Evolutionary conservation across 2,888 invertebrate species (phyloP).

Genomic region (Folsomia manolachei): DNA sequence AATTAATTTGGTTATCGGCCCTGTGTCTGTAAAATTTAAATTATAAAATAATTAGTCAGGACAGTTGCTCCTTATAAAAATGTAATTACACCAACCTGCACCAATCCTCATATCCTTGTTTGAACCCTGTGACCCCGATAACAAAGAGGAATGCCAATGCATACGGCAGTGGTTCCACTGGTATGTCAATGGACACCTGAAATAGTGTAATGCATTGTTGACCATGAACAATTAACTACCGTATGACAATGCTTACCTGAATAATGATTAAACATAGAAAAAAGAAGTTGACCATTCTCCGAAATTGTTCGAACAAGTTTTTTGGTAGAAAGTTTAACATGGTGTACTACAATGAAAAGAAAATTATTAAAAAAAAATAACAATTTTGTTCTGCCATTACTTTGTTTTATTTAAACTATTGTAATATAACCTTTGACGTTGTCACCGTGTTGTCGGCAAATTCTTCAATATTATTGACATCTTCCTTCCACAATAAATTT

Average conservation of each 20-base stretch:
- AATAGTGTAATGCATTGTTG: background rate
- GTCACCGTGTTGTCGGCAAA: slow-evolving; percentile 20
- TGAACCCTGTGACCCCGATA: slow-evolving; percentile 19
- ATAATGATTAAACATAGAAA: slow-evolving; percentile 72
- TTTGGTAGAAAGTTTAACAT: slow-evolving; percentile 73
- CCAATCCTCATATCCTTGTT: slow-evolving; percentile 82
- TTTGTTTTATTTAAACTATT: too few species aligned
- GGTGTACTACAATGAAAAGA: slow-evolving; percentile 62
- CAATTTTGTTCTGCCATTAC: too few species aligned
- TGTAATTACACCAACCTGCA: too few species aligned
- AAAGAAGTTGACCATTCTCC: slow-evolving; percentile 78
- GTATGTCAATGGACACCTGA: slow-evolving; percentile 58
- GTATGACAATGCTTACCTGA: slow-evolving; percentile 60
- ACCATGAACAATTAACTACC: background rate
- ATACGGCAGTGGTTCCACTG: slow-evolving; percentile 65
- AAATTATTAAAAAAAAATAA: background rate
- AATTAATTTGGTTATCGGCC: slow-evolving; percentile 72
- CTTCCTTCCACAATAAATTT: background rate
- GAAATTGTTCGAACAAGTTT: slow-evolving; percentile 78
- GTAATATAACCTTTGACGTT: slow-evolving; percentile 27
- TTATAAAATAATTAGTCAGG: too few species aligned
- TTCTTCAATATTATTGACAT: background rate
- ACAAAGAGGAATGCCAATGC: slow-evolving; percentile 29
- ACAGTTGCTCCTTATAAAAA: too few species aligned
- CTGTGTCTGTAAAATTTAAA: too few species aligned